phyloP scores from a whole-genome alignment of 2,797 vertebrate genomes.

The Hyperoplus lanceolatus region DNA sequence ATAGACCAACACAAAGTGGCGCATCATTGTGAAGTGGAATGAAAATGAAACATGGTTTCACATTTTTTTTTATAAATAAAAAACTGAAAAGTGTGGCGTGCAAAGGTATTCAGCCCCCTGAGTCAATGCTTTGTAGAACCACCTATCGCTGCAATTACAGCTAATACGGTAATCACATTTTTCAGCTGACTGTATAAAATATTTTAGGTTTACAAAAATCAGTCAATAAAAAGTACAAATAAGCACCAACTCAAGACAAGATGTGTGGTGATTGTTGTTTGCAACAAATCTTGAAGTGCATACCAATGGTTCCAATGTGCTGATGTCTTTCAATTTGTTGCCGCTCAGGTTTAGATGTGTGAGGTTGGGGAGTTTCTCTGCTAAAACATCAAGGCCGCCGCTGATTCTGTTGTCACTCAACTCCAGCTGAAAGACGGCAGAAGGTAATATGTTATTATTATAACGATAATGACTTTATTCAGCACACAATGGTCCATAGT shows the following conservation, averaged over 20 bases:
- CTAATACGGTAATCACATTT: too few relatives aligned
- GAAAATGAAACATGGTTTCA: too few relatives aligned
- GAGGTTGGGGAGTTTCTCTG: constrained; percentile 94
- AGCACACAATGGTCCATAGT: too few relatives aligned
- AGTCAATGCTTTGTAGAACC: too few relatives aligned
- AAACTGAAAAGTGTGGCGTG: too few relatives aligned
- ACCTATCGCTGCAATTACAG: too few relatives aligned
- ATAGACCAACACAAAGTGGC: too few relatives aligned
- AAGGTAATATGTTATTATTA: constrained; percentile 15
- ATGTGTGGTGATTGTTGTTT: too few relatives aligned
- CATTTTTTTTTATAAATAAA: too few relatives aligned
- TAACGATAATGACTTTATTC: background rate
- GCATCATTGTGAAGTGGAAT: too few relatives aligned
- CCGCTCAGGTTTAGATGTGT: constrained; percentile 95
- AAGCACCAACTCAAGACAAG: background rate
- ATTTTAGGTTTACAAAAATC: background rate
- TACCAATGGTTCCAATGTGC: constrained; percentile 95
- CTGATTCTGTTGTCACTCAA: constrained; percentile 96
- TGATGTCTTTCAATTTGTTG: constrained; percentile 96
- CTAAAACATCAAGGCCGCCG: constrained; percentile 93
- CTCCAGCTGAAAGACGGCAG: constrained; percentile 88
- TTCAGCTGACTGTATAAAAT: too few relatives aligned
- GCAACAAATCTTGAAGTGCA: background rate
- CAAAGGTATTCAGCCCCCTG: too few relatives aligned
- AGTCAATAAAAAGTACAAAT: background rate